These are phyloP conservation scores for Mya arenaria DNA, from an alignment of 1,140 invertebrate genomes.

Conservation along the genomic window DNA sequence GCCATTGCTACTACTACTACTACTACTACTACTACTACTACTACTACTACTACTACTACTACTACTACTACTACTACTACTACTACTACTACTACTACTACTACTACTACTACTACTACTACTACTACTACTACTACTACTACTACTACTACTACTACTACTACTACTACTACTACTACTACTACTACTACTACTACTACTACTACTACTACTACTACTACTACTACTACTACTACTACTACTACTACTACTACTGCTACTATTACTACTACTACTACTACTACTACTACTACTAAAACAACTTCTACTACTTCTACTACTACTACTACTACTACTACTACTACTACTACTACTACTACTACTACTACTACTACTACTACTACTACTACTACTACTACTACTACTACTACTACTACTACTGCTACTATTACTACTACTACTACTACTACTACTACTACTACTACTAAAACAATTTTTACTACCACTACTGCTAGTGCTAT, in stretches of 20 bases:
- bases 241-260: not conserved
- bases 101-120: conserved; percentile 4
- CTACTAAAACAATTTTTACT: not conserved
- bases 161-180: conserved; percentile 13
- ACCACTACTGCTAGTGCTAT: not conserved
- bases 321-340: conserved; percentile 5
- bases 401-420: conserved; percentile 3
- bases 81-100: conserved; percentile 1
- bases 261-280: not conserved
- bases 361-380: conserved; percentile 16
- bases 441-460: conserved; percentile 1
- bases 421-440: not conserved
- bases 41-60: conserved; percentile 8
- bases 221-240: conserved; percentile 9
- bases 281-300: not conserved
- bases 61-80: conserved; percentile 1
- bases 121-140: conserved; percentile 5
- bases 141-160: not conserved
- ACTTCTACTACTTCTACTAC: not conserved
- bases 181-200: conserved; percentile 9
- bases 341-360: not conserved
- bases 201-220: not conserved
- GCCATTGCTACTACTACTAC: conserved; percentile 1
- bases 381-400: conserved; percentile 8
- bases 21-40: conserved; percentile 5